phyloP scores from a whole-genome alignment of 2,888 invertebrate species.

The Thysanoteuthis rhombus region DNA sequence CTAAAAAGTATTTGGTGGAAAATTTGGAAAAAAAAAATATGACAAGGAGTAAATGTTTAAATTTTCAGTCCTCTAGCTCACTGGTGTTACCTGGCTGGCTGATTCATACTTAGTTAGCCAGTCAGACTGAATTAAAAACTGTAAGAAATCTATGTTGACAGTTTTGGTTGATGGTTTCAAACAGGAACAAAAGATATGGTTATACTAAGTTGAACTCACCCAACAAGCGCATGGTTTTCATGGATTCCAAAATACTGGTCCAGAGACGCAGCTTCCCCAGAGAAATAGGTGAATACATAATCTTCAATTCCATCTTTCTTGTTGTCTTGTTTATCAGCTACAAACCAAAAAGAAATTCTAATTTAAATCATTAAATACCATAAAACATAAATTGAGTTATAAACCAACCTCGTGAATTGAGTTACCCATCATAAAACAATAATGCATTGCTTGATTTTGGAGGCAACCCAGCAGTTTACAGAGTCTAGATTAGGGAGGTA shows the following conservation, averaged over 20 bases:
- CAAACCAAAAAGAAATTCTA: background rate
- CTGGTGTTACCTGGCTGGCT: too few species aligned
- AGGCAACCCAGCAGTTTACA: background rate
- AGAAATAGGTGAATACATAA: conserved; percentile 80
- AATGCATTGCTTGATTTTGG: background rate
- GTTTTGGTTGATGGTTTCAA: too few species aligned
- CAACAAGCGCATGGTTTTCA: conserved; percentile 68
- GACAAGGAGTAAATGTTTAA: too few species aligned
- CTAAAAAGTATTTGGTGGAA: too few species aligned
- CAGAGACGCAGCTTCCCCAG: conserved; percentile 75
- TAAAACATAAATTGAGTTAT: background rate
- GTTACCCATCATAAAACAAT: background rate
- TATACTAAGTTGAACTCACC: conserved; percentile 68
- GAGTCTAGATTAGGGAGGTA: background rate
- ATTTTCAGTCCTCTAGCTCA: too few species aligned
- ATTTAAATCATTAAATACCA: background rate
- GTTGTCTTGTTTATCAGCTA: conserved; percentile 59
- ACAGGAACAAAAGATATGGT: background rate
- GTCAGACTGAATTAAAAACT: too few species aligned
- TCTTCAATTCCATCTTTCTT: conserved; percentile 75
- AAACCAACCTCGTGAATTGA: background rate
- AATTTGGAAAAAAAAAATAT: too few species aligned
- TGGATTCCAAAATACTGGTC: conserved; percentile 64
- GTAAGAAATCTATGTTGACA: too few species aligned
- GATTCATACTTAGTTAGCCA: too few species aligned